A percentile compares a stretch with the other conserved stretches of the same genome.
Conservation (phyloP, 2,797 vertebrate genomes). For the Pangasius sanitwongsei region DNA sequence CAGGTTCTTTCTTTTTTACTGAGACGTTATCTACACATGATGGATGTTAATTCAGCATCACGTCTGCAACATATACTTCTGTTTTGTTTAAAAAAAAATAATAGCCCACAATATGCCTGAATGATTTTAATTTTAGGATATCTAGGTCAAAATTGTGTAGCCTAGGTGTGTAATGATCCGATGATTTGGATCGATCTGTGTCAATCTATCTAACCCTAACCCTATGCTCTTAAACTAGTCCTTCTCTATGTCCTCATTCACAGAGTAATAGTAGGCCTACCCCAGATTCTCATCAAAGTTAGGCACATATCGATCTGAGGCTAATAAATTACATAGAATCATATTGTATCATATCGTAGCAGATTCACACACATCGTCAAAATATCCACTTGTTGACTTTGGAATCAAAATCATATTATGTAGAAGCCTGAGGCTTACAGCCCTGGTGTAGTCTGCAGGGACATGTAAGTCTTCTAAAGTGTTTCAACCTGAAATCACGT, state of each 20-base stretch:
- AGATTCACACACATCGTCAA: background rate
- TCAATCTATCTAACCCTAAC: background rate
- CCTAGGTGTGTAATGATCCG: background rate
- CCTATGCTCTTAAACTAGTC: background rate
- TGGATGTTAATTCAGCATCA: background rate
- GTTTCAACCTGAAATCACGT: background rate
- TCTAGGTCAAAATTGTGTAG: too few relatives aligned
- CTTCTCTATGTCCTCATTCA: background rate
- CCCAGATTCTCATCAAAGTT: background rate
- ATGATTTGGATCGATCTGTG: too few relatives aligned
- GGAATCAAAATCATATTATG: background rate
- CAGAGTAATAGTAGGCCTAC: background rate
- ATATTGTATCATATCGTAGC: background rate
- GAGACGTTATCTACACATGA: background rate
- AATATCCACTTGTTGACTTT: too few relatives aligned
- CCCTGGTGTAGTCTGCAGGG: background rate
- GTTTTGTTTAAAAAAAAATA: background rate
- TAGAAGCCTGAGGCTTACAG: background rate
- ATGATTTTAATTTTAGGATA: background rate
- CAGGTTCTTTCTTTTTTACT: slow-evolving; percentile 73
- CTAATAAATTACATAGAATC: background rate
- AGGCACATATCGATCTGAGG: background rate
- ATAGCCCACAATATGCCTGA: too few relatives aligned
- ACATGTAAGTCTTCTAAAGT: background rate
- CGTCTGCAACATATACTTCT: background rate